Evolutionary conservation across 2,113 vertebrate species (phyloP).

Genomic region (Leuciscus idus): DNA sequence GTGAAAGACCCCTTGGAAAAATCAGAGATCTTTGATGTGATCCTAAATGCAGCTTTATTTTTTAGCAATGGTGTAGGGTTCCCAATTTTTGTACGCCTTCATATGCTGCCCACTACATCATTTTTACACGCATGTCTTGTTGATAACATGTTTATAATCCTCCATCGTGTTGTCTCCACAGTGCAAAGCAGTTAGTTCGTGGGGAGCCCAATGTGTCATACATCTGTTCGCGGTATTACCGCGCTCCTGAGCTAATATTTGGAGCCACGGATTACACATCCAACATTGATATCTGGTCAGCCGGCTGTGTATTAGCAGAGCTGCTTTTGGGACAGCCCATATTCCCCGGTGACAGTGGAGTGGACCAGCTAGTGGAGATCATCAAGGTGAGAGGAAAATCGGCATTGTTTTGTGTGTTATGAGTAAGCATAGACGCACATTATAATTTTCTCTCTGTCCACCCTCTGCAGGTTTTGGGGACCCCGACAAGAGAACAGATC

Average conservation of each 20-base stretch:
- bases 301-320: constrained; percentile 90
- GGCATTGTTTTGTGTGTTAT: neutral
- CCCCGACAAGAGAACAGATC: constrained; percentile 92
- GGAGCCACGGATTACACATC: constrained; percentile 94
- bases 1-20: neutral
- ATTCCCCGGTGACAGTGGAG: constrained; percentile 91
- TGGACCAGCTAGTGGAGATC: constrained; percentile 94
- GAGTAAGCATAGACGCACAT: neutral
- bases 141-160: neutral
- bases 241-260: constrained; percentile 92
- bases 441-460: neutral
- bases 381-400: constrained; percentile 80
- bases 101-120: neutral
- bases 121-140: neutral
- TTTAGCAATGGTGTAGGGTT: neutral
- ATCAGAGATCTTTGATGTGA: neutral
- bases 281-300: constrained; percentile 94
- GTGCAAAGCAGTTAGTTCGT: constrained; percentile 89
- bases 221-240: constrained; percentile 95
- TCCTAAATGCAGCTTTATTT: neutral
- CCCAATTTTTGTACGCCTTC: neutral
- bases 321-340: constrained; percentile 91
- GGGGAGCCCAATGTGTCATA: constrained; percentile 95
- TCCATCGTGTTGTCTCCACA: constrained; percentile 55
- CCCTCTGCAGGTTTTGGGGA: constrained; percentile 84